Base-by-base conservation (phyloP, 2,888 invertebrate species). In the Dasypogon diadema region DNA sequence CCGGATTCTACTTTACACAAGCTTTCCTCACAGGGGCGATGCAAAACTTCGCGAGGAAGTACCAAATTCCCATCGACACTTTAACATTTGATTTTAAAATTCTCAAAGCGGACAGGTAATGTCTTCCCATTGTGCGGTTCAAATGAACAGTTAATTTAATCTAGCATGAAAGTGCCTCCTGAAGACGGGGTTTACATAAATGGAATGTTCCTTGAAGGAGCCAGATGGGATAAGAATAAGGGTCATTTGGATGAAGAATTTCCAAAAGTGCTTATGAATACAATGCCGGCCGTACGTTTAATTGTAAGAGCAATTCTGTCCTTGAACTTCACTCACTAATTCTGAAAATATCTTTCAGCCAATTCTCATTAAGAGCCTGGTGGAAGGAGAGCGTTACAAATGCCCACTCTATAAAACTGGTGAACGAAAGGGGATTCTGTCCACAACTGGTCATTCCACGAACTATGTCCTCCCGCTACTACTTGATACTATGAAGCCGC, bases 1-100 rank as follows among this genome's bases (percentile, higher is more conserved):
- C 97, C 0, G 97, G 96, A 0, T 96, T 97, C 85, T 97, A 93
- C 84, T 97, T 96, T 83, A 95, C 95, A 0, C 96, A 97, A 85
- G 95, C 96, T 0, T 97, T 97, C 85, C 88, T 97, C 22, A 96
- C 97, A 0, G 96, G 94, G 0, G 93, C 93, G 0, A 91, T 94
- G 84, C 97, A 97, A 86, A 97, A 97, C 84, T 96, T 89, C 84
- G 96, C 97, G 4, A 88, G 97, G 79, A 92, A 93, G 81, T 92
- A 93, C 83, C 92, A 90, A 80, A 94, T 96, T 80, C 94, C 97
- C 1, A 96, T 97, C 75, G 96, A 97, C 83, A 90, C 91, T 76
- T 85, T 95, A 37, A 89, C 91, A 26, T 94, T 92, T 82, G 93
- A 94, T 84, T 94, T 91, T 82, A 87, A 91, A 80, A 89, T 94